Base-by-base conservation (phyloP, 2,797 vertebrate genomes). In the Emydoidea blandingii region DNA sequence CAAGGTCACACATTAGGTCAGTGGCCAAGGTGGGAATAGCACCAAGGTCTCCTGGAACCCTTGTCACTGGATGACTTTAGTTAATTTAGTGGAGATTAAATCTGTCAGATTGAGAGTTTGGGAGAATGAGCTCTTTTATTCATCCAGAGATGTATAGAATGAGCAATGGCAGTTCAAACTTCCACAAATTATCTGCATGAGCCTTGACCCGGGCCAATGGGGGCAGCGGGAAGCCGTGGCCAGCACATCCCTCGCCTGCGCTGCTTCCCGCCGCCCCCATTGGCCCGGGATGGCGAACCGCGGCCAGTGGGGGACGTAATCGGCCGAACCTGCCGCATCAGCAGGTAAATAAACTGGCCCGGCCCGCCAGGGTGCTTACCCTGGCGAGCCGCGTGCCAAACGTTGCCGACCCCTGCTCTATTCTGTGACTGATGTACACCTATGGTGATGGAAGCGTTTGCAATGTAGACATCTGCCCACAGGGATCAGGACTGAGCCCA, bases 371-470 rank as follows among this genome's bases (percentile, higher is more conserved):
- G 44, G 44, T 44, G 44, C 44, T 44, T 44, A 44, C 44, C 44
- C 44, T 44, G 44, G 44, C 44, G 44, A 44, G 44, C 44, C 44
- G 8, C 44, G 44, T 44, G 44, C 7, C 44, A 44, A 44, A 44
- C 44, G 7, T 44, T 44, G 44, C 44, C 44, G 44, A 44, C 44
- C 44, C 44, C 44, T 8, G 44, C 10, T 86, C 34, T 1, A 29
- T 81, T 81, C 91, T 86, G 53, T 12, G 83, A 83, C 37, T 82
- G 91, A 88, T 81, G 83, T 76, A 93, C 2, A 80, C 91, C 76
- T 2, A 0, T 41, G 54, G 56, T 2, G 1, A 88, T 18, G 76
- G 83, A 49, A 12, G 31, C 4, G 49, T 86, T 81, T 88, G n/a
- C 41, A 19, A 65, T 1, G 2, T 34, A n/a, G 80, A 41, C 1